Percentiles rank a stretch among this genome's conserved stretches.
These are phyloP conservation scores for Pycnomerus fuliginosus DNA, from an alignment of 2,888 invertebrate species.

Conservation along the genomic window DNA sequence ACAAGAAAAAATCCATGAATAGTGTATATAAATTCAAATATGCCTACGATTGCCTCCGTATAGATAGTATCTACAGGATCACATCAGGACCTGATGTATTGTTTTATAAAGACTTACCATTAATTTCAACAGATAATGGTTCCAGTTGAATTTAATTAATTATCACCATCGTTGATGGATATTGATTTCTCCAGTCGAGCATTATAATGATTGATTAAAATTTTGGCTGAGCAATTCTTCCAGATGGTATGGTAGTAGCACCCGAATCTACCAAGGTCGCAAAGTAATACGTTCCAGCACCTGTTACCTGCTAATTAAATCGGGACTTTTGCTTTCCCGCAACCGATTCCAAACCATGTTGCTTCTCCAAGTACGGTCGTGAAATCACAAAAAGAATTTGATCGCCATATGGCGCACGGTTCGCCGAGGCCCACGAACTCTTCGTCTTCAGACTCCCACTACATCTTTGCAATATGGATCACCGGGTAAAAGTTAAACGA, in stretches of 20 bases:
- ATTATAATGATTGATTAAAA: neutral
- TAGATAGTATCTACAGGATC: neutral
- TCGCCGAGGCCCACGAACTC: neutral
- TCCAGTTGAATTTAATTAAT: conserved; percentile 13
- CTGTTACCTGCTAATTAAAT: no score
- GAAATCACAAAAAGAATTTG: conserved; percentile 2
- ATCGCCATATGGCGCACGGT: conserved; percentile 11
- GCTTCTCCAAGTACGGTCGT: no score
- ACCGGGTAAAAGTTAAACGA: conserved; percentile 12
- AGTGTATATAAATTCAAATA: conserved; percentile 17
- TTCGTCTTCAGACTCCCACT: conserved; percentile 6
- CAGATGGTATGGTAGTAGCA: no score
- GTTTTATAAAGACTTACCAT: conserved; percentile 18
- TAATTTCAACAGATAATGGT: conserved; percentile 14
- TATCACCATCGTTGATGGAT: no score
- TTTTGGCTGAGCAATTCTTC: no score
- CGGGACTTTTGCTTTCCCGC: no score
- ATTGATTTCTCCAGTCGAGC: neutral
- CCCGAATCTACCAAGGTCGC: no score
- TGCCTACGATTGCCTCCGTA: neutral
- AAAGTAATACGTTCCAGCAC: no score
- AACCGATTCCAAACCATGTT: no score
- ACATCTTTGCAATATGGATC: conserved; percentile 8
- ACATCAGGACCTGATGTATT: conserved; percentile 16
- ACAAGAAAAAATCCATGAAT: conserved; percentile 20